phyloP scores from a whole-genome alignment of 1,140 invertebrate genomes.

The Drosophila watanabei region DNA sequence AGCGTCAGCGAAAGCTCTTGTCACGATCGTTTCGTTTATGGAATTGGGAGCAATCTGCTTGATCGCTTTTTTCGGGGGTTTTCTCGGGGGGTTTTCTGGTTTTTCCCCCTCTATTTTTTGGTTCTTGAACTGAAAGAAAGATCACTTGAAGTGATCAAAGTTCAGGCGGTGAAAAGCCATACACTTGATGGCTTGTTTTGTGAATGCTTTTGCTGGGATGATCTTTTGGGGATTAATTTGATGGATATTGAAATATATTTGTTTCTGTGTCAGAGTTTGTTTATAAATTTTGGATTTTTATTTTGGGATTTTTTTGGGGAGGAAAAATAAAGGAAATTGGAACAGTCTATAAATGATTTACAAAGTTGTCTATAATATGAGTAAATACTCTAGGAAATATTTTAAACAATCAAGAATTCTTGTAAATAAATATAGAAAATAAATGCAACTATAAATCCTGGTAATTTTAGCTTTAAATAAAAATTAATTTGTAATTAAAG shows the following conservation, averaged over 20 bases:
- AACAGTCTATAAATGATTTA: not conserved
- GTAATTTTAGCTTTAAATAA: too few relatives aligned
- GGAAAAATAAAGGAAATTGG: not conserved
- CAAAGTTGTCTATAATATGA: too few relatives aligned
- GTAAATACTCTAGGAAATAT: too few relatives aligned
- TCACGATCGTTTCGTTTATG: slow-evolving; percentile 48
- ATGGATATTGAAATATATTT: not conserved
- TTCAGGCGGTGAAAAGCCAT: slow-evolving; percentile 15
- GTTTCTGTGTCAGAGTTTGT: not conserved
- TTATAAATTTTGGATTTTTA: not conserved
- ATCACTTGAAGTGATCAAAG: slow-evolving; percentile 17
- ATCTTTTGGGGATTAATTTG: not conserved
- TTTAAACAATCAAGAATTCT: too few relatives aligned
- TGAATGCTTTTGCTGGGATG: not conserved
- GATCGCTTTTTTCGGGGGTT: not conserved
- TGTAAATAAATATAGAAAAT: too few relatives aligned
- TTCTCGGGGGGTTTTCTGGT: not conserved
- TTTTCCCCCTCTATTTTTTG: not conserved
- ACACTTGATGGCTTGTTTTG: slow-evolving; percentile 9
- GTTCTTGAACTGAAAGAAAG: slow-evolving; percentile 7
- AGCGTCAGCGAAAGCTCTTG: slow-evolving; percentile 44
- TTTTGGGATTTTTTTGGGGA: not conserved
- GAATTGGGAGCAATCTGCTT: slow-evolving; percentile 38
- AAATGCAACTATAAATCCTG: too few relatives aligned
- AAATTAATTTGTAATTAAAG: not conserved